These are phyloP conservation scores for Drosophila pandora DNA, from an alignment of 1,140 invertebrate genomes.

Conservation along the genomic window DNA sequence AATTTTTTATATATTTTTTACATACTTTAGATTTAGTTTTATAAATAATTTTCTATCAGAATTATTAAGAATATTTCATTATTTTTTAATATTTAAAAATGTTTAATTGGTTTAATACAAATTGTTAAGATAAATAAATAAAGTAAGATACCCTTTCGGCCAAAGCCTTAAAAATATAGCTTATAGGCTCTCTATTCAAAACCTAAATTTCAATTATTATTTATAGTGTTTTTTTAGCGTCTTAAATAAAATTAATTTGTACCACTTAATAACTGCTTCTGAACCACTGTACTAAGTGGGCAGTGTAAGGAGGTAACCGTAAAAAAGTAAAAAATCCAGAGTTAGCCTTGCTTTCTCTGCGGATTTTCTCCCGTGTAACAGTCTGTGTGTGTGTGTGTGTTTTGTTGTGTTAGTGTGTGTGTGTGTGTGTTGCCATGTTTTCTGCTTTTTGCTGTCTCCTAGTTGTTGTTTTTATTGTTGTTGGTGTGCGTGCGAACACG, in stretches of 20 bases:
- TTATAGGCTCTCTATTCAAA: no score
- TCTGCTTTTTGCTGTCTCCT: not conserved
- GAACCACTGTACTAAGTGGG: conserved; percentile 11
- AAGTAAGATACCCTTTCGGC: no score
- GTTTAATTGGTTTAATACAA: no score
- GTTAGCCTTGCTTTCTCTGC: conserved; percentile 15
- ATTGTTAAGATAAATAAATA: no score
- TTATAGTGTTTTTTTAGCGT: no score
- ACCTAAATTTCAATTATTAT: no score
- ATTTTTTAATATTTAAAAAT: no score
- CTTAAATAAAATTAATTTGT: not conserved
- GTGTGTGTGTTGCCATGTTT: conserved; percentile 3
- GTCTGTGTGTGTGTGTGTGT: not conserved
- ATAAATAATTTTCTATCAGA: not conserved
- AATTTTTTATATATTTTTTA: not conserved
- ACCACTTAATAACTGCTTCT: not conserved
- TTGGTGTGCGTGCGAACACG: conserved; percentile 29
- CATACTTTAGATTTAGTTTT: not conserved
- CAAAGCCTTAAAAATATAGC: no score
- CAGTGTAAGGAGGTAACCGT: not conserved
- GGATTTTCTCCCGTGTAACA: conserved; percentile 20
- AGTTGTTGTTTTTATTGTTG: conserved; percentile 3
- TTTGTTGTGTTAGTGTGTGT: not conserved
- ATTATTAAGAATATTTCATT: no score
- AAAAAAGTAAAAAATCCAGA: conserved; percentile 26